Evolutionary conservation across 2,797 vertebrate species (phyloP).

Genomic region (Rhadinocentrus ornatus): DNA sequence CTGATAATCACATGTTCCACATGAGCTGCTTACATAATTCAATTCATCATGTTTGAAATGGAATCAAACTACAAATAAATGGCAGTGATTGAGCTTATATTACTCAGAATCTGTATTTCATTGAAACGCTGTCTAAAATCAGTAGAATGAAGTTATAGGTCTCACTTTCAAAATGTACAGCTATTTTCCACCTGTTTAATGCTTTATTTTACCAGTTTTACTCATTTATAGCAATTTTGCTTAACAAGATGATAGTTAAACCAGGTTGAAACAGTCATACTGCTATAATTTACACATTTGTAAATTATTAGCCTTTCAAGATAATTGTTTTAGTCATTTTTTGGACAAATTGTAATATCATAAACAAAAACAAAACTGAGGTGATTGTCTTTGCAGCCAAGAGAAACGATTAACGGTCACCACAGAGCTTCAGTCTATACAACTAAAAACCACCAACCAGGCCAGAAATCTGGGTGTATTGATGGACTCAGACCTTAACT

Average conservation of each 20-base stretch:
- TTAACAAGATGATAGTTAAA: neutral
- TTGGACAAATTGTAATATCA: too few relatives aligned
- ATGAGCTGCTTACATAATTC: neutral
- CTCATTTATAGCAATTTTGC: neutral
- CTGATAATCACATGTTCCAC: neutral
- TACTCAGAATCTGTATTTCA: too few relatives aligned
- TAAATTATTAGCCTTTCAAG: neutral
- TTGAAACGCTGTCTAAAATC: neutral
- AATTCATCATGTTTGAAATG: neutral
- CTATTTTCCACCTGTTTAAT: neutral
- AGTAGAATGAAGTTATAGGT: too few relatives aligned
- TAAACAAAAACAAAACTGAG: too few relatives aligned
- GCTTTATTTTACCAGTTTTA: neutral
- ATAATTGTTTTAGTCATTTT: too few relatives aligned
- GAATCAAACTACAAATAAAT: neutral
- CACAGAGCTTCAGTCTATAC: too few relatives aligned
- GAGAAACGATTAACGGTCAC: too few relatives aligned
- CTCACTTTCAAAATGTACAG: too few relatives aligned
- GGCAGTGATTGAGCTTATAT: neutral
- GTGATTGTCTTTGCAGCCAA: too few relatives aligned
- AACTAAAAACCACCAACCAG: too few relatives aligned
- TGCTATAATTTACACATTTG: neutral
- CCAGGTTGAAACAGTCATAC: neutral
- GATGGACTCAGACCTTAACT: too few relatives aligned
- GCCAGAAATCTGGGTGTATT: too few relatives aligned